Evolutionary conservation across 2,113 vertebrate genomes (phyloP).

Genomic region (Nycticorax nycticorax): DNA sequence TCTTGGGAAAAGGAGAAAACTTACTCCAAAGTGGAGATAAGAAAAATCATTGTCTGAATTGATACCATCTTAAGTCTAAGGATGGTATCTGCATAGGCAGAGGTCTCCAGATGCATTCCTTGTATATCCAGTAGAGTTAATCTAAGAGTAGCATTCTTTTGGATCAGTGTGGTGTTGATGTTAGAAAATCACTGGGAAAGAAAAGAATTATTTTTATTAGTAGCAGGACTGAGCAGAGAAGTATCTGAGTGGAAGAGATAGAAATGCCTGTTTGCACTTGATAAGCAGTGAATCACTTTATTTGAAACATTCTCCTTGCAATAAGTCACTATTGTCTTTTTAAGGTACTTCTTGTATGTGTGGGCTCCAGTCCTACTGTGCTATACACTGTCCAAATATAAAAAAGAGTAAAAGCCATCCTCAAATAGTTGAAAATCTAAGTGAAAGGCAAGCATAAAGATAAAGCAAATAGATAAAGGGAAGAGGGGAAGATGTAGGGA

Average conservation of each 20-base stretch:
- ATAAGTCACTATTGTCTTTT: conserved; percentile 33
- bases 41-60: conserved; percentile 43
- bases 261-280: conserved; percentile 46
- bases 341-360: not conserved
- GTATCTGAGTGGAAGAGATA: conserved; percentile 24
- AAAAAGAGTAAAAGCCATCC: conserved; percentile 23
- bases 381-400: not conserved
- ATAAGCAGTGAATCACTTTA: conserved; percentile 55
- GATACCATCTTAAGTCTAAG: conserved; percentile 24
- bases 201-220: conserved; percentile 42
- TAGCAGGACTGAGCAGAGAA: not conserved
- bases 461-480: conserved; percentile 40
- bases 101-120: conserved; percentile 19
- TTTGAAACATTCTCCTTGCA: conserved; percentile 38
- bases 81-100: conserved; percentile 1
- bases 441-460: conserved; percentile 39
- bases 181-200: conserved; percentile 15
- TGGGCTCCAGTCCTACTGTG: not conserved
- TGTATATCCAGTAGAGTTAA: not conserved
- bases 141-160: conserved; percentile 11
- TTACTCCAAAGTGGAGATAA: not conserved
- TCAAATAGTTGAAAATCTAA: conserved; percentile 41
- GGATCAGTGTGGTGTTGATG: not conserved
- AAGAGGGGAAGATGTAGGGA: not conserved
- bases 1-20: conserved; percentile 10